These are phyloP conservation scores for Kryptopterus vitreolus DNA, from an alignment of 2,797 vertebrate genomes.

Conservation along the genomic window DNA sequence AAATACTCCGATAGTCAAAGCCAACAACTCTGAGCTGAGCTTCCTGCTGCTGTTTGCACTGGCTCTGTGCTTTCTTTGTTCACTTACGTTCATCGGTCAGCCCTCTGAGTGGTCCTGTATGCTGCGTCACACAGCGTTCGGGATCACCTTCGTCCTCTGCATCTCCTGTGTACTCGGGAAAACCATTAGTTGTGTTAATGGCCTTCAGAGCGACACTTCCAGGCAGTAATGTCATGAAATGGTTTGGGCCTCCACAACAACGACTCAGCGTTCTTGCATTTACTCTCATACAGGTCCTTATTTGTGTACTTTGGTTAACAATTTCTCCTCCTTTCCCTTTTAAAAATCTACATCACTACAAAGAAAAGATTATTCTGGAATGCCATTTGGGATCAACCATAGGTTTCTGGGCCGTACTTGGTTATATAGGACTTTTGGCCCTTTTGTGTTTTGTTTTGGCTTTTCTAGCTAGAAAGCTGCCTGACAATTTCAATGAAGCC, in stretches of 20 bases:
- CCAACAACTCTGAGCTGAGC: conserved; percentile 74
- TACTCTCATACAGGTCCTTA: conserved; percentile 52
- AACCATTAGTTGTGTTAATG: conserved; percentile 71
- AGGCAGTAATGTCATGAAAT: conserved; percentile 68
- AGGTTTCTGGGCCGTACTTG: conserved; percentile 59
- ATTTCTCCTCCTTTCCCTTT: conserved; percentile 56
- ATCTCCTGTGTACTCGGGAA: conserved; percentile 67
- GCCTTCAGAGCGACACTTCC: conserved; percentile 57
- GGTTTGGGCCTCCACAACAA: conserved; percentile 71
- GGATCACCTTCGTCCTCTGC: background rate
- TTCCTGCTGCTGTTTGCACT: conserved; percentile 72
- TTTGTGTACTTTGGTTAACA: conserved; percentile 51
- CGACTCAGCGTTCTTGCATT: conserved; percentile 67
- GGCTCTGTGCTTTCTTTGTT: conserved; percentile 70
- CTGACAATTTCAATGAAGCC: conserved; percentile 50
- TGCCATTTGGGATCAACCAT: conserved; percentile 56
- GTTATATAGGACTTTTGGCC: conserved; percentile 57
- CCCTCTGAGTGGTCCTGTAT: conserved; percentile 74
- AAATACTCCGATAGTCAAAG: conserved; percentile 68
- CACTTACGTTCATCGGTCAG: conserved; percentile 69
- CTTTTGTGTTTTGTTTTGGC: conserved; percentile 59
- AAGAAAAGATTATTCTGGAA: conserved; percentile 59
- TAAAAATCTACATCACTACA: conserved; percentile 52
- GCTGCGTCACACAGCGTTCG: conserved; percentile 63
- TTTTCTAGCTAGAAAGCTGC: conserved; percentile 57